Percentiles rank a stretch among this genome's conserved stretches.
Conservation (phyloP, 35 echinoderm and acorn worm species). For the Heliocidaris tuberculata region DNA sequence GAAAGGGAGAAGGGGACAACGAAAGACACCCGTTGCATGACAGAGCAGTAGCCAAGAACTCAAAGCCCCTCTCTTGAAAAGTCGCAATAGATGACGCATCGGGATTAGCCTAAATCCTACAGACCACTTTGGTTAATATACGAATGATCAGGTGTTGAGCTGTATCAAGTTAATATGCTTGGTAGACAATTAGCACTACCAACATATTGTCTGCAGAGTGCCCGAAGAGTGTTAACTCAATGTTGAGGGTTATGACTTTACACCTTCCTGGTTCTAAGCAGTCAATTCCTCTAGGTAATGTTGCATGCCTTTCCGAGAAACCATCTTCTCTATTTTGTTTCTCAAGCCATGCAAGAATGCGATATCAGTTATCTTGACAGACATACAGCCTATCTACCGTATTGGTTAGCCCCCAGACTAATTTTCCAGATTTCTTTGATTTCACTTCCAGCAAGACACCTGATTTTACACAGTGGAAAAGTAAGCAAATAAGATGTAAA, state of each 20-base stretch:
- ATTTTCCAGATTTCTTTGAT: no score
- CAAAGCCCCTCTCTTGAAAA: not conserved
- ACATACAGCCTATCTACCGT: no score
- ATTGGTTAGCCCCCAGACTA: no score
- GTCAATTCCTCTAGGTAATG: not conserved
- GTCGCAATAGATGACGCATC: not conserved
- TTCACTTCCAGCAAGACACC: no score
- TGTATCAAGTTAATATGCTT: not conserved
- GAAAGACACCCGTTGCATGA: not conserved
- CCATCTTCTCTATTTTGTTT: not conserved
- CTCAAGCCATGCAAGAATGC: not conserved
- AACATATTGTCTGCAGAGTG: not conserved
- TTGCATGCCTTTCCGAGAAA: not conserved
- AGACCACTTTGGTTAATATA: not conserved
- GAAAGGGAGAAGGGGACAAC: conserved; percentile 7
- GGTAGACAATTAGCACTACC: not conserved
- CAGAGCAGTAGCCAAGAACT: not conserved
- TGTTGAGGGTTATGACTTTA: not conserved
- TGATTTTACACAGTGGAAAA: no score
- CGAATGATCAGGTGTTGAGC: not conserved
- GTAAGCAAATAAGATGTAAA: no score
- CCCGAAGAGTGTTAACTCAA: not conserved
- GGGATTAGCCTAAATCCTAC: not conserved
- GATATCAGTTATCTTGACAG: no score
- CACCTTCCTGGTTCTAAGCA: not conserved